Conservation (phyloP, 2,113 vertebrate genomes). For the Siphamia tubifer region DNA sequence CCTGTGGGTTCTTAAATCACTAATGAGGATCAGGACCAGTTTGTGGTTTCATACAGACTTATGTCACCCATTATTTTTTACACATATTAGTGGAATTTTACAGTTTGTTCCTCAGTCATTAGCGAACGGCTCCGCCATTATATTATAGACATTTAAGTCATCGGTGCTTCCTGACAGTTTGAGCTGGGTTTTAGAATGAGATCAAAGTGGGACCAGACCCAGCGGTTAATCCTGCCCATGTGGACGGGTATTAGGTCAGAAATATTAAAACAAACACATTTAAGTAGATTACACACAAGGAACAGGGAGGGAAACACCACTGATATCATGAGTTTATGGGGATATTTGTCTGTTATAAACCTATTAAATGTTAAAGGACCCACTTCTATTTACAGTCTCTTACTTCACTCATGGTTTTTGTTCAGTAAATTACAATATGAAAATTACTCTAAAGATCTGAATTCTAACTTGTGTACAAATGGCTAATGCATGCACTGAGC, state of each 20-base stretch:
- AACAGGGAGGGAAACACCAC: background rate
- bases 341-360: constrained; percentile 15
- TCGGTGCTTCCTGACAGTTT: constrained; percentile 19
- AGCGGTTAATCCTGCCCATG: constrained; percentile 20
- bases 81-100: constrained; percentile 21
- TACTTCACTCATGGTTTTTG: too few relatives aligned
- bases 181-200: constrained; percentile 15
- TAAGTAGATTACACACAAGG: constrained; percentile 5
- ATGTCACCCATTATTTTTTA: constrained; percentile 44
- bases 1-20: background rate
- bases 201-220: constrained; percentile 22
- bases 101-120: constrained; percentile 24
- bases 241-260: constrained; percentile 28
- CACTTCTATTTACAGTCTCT: too few relatives aligned
- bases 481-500: too few relatives aligned
- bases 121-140: constrained; percentile 19
- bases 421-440: too few relatives aligned
- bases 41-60: constrained; percentile 24
- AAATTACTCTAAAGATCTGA: too few relatives aligned
- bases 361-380: too few relatives aligned
- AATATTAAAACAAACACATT: constrained; percentile 52
- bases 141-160: constrained; percentile 21
- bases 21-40: background rate
- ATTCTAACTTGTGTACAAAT: too few relatives aligned
- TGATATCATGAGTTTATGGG: constrained; percentile 9